Conservation (phyloP, 2,888 invertebrate species). For the Drosophila anomalata region DNA sequence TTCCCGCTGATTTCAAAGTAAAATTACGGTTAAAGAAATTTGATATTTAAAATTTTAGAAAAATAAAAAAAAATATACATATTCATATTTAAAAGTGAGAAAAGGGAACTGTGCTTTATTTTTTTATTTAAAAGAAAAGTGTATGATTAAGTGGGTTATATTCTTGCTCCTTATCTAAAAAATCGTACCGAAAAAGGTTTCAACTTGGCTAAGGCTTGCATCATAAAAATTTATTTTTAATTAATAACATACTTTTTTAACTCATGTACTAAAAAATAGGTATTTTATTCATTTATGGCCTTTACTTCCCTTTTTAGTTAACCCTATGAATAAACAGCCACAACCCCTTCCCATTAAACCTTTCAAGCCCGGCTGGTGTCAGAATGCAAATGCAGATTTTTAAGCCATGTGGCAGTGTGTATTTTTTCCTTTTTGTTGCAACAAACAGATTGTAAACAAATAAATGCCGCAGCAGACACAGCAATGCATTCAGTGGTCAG, state of each 20-base stretch:
- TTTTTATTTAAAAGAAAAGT: no score
- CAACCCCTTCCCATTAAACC: background rate
- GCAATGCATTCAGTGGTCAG: slow-evolving; percentile 55
- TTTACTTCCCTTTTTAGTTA: slow-evolving; percentile 68
- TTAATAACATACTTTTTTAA: background rate
- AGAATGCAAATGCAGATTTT: slow-evolving; percentile 68
- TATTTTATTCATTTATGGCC: slow-evolving; percentile 19
- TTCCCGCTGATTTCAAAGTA: background rate
- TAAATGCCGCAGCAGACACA: slow-evolving; percentile 69
- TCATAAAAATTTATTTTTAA: background rate
- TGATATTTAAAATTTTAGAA: background rate
- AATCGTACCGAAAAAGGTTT: no score
- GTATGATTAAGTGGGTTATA: no score
- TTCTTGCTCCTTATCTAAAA: no score
- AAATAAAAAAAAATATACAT: no score
- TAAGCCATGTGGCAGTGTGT: slow-evolving; percentile 65
- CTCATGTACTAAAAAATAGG: background rate
- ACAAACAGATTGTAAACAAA: slow-evolving; percentile 79
- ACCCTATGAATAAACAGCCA: slow-evolving; percentile 15
- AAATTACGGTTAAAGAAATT: background rate
- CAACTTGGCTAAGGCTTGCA: no score
- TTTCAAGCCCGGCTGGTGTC: slow-evolving; percentile 17
- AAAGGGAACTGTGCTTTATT: no score
- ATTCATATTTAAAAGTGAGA: no score
- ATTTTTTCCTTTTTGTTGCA: slow-evolving; percentile 31